A percentile compares a stretch with the other conserved stretches of the same genome.
Conservation (phyloP, 1,140 invertebrate genomes). For the Pteromalus puparum region DNA sequence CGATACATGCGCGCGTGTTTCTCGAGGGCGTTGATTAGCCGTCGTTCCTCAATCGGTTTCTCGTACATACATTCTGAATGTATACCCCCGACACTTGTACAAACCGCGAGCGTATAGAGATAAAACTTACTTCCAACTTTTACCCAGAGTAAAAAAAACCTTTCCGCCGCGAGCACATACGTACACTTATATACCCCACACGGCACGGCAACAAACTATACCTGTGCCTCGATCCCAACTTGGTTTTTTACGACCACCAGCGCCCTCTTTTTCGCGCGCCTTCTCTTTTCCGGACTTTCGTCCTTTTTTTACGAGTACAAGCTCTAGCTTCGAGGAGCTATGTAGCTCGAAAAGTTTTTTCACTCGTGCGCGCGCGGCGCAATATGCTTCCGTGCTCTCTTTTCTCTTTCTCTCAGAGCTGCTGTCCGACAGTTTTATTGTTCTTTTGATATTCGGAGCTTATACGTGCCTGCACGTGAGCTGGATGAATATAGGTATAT, state of each 20-base stretch:
- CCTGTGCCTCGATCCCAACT: not conserved
- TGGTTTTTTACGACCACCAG: not conserved
- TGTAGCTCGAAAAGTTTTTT: not conserved
- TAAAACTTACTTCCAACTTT: too few relatives aligned
- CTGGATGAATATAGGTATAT: not conserved
- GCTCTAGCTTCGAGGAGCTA: not conserved
- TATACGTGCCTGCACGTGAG: not conserved
- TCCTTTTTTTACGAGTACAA: not conserved
- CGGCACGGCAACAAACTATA: not conserved
- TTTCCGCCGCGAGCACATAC: too few relatives aligned
- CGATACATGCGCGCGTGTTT: too few relatives aligned
- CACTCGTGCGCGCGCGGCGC: not conserved
- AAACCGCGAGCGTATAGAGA: too few relatives aligned
- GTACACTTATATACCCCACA: too few relatives aligned
- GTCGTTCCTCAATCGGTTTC: too few relatives aligned
- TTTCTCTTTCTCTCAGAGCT: not conserved
- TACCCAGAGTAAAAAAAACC: too few relatives aligned
- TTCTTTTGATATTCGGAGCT: not conserved
- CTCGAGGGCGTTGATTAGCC: too few relatives aligned
- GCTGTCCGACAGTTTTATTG: constrained; percentile 1
- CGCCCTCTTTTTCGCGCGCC: not conserved
- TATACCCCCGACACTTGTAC: too few relatives aligned
- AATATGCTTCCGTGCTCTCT: not conserved
- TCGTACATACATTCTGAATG: too few relatives aligned
- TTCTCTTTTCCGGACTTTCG: not conserved